Evolutionary conservation across 2,888 invertebrate genomes (phyloP), one percentile per base, ranked within the genome.

Genomic region (Xanthorhoe designata): DNA sequence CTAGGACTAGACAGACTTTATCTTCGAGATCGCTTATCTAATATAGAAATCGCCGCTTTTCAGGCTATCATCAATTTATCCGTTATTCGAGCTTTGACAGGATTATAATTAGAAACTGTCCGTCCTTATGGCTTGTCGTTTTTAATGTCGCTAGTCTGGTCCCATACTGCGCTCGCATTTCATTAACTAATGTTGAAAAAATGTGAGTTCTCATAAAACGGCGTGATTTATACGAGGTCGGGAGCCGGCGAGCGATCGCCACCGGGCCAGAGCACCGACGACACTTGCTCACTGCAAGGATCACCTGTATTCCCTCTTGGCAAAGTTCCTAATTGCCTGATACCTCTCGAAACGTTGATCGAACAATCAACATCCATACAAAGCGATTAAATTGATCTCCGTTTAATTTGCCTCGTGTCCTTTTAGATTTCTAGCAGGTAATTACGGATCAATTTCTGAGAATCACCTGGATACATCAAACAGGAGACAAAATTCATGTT

Each of bases 101-200:
- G 86, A 91, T 91, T 91, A 92, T 92, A 93, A 93, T 93, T 92
- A 92, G 91, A 92, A 92, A 89, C 89, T 89, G 91, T 91, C 90
- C 82, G 88, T 89, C 84, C 87, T 88, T 88, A 89, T 86, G 88
- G 90, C 88, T 87, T 90, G 88, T 90, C 91, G 88, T 91, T 91
- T 92, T 92, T 91, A 91, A 91, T 91, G 92, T 92, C 92, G 89
- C 91, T 92, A 88, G 90, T 79, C 82, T 87, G 89, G 88, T 91
- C 91, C 87, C 92, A 93, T 90, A 93, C 92, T 91, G 93, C 84
- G 92, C 89, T 89, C 92, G 92, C 90, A 90, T 92, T 92, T 93
- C 92, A 91, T 93, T 93, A 93, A 88, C 83, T 82, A 80, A 85
- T 83, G 84, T 89, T 90, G 89, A 92, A 92, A 91, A 91, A 90